A percentile compares a stretch with the other conserved stretches of the same genome.
These are phyloP conservation scores for Phytoseiulus persimilis DNA, from an alignment of 2,888 invertebrate species.

Conservation along the genomic window DNA sequence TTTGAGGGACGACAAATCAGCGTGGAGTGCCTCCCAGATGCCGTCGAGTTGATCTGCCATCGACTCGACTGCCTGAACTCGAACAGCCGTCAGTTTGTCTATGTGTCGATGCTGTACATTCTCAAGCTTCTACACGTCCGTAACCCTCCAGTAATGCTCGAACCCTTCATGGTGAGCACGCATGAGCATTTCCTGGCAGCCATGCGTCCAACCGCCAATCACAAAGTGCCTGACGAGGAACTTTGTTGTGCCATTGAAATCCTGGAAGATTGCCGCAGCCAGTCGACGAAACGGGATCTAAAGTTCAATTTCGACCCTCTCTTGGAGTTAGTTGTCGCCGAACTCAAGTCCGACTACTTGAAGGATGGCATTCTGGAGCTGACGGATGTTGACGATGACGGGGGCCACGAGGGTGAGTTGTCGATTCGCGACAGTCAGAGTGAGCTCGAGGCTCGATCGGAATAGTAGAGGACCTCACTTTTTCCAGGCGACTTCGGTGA, in stretches of 20 bases:
- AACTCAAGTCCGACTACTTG: neutral
- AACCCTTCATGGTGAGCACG: neutral
- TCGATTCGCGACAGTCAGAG: too few species aligned
- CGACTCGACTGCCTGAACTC: neutral
- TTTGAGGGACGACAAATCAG: neutral
- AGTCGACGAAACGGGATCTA: neutral
- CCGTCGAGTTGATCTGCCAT: neutral
- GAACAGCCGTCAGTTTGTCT: neutral
- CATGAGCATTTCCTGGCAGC: neutral
- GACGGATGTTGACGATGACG: neutral
- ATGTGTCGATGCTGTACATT: conserved; percentile 17
- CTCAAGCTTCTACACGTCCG: neutral
- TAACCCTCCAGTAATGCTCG: conserved; percentile 14
- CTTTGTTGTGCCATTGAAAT: conserved; percentile 9
- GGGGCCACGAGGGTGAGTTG: neutral
- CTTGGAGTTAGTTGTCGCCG: neutral
- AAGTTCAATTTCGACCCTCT: conserved; percentile 20
- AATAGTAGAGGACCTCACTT: neutral
- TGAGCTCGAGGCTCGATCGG: too few species aligned
- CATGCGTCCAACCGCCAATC: neutral
- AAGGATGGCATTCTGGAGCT: neutral
- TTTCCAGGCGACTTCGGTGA: neutral
- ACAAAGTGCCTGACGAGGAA: neutral
- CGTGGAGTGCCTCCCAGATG: neutral
- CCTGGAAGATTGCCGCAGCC: neutral